phyloP scores from a whole-genome alignment of 2,113 vertebrate species.

The Coryphaenoides rupestris region DNA sequence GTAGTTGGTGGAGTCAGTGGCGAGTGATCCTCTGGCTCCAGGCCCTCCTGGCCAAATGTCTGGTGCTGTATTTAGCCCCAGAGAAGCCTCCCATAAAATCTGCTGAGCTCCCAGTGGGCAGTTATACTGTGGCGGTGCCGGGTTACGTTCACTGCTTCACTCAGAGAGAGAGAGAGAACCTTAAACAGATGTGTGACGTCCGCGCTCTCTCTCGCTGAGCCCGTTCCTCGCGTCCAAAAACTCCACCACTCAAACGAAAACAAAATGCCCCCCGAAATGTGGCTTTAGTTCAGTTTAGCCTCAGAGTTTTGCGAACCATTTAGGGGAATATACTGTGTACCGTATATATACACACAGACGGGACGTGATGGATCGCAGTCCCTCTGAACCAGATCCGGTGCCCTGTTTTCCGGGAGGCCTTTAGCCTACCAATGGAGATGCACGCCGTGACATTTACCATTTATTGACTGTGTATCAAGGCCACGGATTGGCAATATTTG shows the following conservation, averaged over 20 bases:
- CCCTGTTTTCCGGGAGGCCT: slow-evolving; percentile 15
- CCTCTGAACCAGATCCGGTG: slow-evolving; percentile 24
- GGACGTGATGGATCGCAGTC: slow-evolving; percentile 4
- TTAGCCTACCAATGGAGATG: slow-evolving; percentile 5
- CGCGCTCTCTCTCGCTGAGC: slow-evolving; percentile 2
- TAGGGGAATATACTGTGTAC: too few relatives aligned
- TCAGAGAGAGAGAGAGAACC: too few relatives aligned
- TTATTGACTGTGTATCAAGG: slow-evolving; percentile 10
- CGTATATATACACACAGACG: slow-evolving; percentile 15
- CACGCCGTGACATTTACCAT: slow-evolving; percentile 27
- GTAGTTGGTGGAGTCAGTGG: slow-evolving; percentile 29
- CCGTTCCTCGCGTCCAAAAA: slow-evolving; percentile 12
- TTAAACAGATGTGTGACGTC: slow-evolving; percentile 24
- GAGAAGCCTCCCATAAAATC: slow-evolving; percentile 55
- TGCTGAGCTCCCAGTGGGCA: slow-evolving; percentile 54
- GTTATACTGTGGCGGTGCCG: slow-evolving; percentile 46
- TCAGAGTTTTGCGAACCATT: slow-evolving; percentile 6
- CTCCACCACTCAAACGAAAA: slow-evolving; percentile 19
- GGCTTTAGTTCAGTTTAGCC: background rate
- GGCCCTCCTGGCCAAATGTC: slow-evolving; percentile 39
- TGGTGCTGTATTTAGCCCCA: slow-evolving; percentile 61
- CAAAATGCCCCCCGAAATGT: slow-evolving; percentile 1
- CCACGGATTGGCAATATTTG: slow-evolving; percentile 8
- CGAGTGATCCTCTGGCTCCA: slow-evolving; percentile 37
- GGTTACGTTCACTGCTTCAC: slow-evolving; percentile 54